Evolutionary conservation across 2,888 invertebrate genomes (phyloP).

Genomic region (Lucinisca nassula): DNA sequence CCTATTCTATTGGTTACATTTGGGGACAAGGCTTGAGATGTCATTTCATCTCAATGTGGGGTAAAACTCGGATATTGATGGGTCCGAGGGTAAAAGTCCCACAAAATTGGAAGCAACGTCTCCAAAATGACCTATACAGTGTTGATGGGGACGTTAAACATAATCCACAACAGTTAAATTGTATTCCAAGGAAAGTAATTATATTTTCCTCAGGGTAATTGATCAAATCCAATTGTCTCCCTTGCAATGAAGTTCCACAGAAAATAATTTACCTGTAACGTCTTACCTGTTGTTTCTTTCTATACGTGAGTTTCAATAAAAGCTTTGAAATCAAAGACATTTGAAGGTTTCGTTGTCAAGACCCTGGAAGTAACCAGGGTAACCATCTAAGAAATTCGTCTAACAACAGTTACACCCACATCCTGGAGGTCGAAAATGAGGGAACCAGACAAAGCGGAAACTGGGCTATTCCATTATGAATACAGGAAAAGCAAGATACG

Average conservation of each 20-base stretch:
- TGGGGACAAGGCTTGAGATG: background rate
- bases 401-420: too few species aligned
- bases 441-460: background rate
- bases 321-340: background rate
- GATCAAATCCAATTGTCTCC: background rate
- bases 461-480: background rate
- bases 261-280: too few species aligned
- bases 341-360: background rate
- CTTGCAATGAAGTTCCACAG: too few species aligned
- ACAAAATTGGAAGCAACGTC: too few species aligned
- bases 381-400: background rate
- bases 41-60: too few species aligned
- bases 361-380: background rate
- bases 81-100: too few species aligned
- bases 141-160: too few species aligned
- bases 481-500: background rate
- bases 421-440: too few species aligned
- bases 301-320: background rate
- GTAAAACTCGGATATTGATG: too few species aligned
- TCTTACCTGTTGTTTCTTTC: background rate
- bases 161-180: background rate
- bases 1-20: background rate
- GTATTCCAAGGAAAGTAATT: background rate
- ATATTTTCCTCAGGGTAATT: background rate
- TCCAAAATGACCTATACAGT: too few species aligned